Evolutionary conservation across 2,113 vertebrate species (phyloP).

Genomic region (Xiphophorus couchianus): DNA sequence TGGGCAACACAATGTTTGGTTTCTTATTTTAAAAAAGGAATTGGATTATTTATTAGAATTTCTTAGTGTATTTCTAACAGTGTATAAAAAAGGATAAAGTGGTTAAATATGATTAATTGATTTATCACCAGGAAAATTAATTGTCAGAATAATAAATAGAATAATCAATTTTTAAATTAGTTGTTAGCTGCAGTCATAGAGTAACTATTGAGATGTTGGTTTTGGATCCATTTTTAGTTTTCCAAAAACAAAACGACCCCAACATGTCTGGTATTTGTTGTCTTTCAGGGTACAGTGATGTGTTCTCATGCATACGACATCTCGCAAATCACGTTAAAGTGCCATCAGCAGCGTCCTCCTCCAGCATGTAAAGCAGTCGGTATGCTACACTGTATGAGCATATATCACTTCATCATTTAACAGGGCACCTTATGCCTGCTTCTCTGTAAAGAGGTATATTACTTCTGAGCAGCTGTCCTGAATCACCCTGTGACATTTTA

Average conservation of each 20-base stretch:
- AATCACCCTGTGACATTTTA: constrained; percentile 64
- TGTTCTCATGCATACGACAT: constrained; percentile 57
- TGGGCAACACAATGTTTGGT: no score
- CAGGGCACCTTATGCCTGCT: constrained; percentile 21
- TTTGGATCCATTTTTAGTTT: constrained; percentile 12
- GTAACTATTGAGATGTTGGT: constrained; percentile 19
- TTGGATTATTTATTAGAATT: no score
- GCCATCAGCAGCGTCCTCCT: constrained; percentile 48
- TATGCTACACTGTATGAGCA: constrained; percentile 26
- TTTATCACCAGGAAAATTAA: no score
- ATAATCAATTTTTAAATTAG: no score
- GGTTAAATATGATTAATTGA: no score
- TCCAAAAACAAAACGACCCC: constrained; percentile 5
- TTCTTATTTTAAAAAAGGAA: no score
- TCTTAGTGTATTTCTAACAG: no score
- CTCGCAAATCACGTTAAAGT: constrained; percentile 56
- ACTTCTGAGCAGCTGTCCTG: constrained; percentile 45
- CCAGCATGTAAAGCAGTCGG: constrained; percentile 13
- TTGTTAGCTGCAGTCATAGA: no score
- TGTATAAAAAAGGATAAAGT: no score
- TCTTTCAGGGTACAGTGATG: constrained; percentile 19
- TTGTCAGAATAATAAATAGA: no score
- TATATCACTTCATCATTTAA: constrained; percentile 34
- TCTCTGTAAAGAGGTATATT: constrained; percentile 48
- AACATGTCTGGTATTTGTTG: constrained; percentile 52